Conservation (phyloP, 2,113 vertebrate genomes). For the Scomber scombrus region DNA sequence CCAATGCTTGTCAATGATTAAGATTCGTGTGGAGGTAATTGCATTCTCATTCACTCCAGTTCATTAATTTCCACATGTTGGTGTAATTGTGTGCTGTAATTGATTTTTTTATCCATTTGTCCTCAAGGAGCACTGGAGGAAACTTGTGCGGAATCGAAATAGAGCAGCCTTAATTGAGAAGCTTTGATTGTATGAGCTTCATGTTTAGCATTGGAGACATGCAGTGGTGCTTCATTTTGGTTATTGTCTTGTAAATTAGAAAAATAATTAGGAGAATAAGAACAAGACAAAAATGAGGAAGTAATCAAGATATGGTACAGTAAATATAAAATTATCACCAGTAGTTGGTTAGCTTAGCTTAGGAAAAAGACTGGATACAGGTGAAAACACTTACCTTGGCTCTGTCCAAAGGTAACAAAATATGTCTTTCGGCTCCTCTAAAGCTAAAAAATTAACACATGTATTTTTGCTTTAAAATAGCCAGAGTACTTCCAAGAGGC, state of each 20-base stretch:
- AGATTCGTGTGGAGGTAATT: conserved; percentile 32
- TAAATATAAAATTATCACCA: too few species aligned
- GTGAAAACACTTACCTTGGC: too few species aligned
- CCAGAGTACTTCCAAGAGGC: too few species aligned
- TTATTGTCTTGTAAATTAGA: not conserved
- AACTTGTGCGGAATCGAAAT: conserved; percentile 33
- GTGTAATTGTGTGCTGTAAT: conserved; percentile 40
- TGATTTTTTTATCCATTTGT: conserved; percentile 51
- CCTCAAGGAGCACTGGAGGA: conserved; percentile 20
- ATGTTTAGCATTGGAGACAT: conserved; percentile 3
- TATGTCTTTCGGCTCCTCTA: not conserved
- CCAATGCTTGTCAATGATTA: conserved; percentile 41
- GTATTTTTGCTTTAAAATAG: too few species aligned
- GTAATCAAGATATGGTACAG: not conserved
- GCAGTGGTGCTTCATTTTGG: conserved; percentile 1
- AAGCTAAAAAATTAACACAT: too few species aligned
- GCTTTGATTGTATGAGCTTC: conserved; percentile 4
- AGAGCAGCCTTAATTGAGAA: conserved; percentile 27
- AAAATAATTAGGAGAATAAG: not conserved
- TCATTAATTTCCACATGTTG: conserved; percentile 50
- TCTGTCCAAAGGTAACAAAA: too few species aligned
- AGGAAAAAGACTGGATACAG: too few species aligned
- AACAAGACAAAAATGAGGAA: not conserved
- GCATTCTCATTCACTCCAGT: conserved; percentile 25
- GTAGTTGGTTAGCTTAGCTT: too few species aligned